Base-by-base conservation (phyloP, 2,113 vertebrate genomes). In the Phasianus colchicus region DNA sequence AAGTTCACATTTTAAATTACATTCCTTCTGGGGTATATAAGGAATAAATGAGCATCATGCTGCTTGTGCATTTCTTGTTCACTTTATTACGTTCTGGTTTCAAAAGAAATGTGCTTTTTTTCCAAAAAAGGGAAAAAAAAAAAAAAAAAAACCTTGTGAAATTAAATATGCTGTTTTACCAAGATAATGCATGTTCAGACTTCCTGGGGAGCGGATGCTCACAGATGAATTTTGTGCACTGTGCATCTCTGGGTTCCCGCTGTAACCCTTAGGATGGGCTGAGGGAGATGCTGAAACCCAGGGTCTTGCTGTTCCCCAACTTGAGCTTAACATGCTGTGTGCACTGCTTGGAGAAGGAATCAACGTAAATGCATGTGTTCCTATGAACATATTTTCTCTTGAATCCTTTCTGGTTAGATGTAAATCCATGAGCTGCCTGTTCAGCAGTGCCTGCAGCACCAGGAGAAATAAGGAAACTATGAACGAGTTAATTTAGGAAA, bases 21-120 rank as follows among this genome's bases (percentile, higher is more conserved):
- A 84, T 94, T 92, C 89, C 85, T 92, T 91, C 87, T 84, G 89
- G 89, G 70, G 65, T 86, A 8, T 88, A 94, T 89, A 91, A 86
- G 71, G 92, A 95, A 77, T 74, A 95, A 97, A 96, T 21, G 65
- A 92, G 84, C 82, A 81, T 91, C 87, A 69, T 92, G 92, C 81
- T 95, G 94, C 90, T 91, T 74, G 69, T 77, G 64, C 61, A 65
- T 88, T 95, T 95, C 85, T 83, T 57, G 69, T 84, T 83, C 80
- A 8, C 48, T 94, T 96, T 92, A 88, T 95, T 94, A 91, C 80
- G 84, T 82, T 73, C 80, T 90, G 79, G 21, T 89, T 95, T 96
- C 73, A 86, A 86, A 94, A 95, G 65, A 73, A 94, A 57, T 45
- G n/a, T 38, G 30, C 8, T 2, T 76, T 48, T 47, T 58, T 63